Conservation (phyloP, 2,113 vertebrate genomes). For the Passer montanus region DNA sequence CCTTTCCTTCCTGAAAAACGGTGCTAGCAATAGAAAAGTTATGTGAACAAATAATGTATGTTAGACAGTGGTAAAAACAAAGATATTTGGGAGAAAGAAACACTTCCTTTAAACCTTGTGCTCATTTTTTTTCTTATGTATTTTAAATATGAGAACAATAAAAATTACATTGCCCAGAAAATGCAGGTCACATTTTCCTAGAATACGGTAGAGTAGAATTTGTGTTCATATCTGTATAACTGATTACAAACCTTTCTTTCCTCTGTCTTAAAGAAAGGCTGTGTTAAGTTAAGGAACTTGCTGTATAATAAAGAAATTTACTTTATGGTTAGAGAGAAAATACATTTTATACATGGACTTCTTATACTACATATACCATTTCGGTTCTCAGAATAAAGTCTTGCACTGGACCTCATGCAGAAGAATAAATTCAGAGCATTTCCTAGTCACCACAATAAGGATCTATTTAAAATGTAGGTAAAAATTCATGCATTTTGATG, state of each 20-base stretch:
- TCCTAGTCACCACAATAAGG: neutral
- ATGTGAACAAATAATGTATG: neutral
- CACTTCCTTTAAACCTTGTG: neutral
- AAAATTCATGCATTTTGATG: constrained; percentile 53
- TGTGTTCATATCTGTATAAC: neutral
- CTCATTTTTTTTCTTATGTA: neutral
- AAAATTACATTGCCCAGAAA: neutral
- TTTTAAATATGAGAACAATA: neutral
- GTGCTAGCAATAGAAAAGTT: neutral
- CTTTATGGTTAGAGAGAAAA: neutral
- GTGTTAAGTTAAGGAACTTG: neutral
- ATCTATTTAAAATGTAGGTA: constrained; percentile 36
- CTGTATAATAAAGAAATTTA: neutral
- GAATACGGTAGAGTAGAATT: neutral
- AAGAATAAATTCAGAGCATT: neutral
- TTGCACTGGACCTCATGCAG: neutral
- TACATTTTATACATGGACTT: neutral
- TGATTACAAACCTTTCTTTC: neutral
- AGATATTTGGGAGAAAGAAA: neutral
- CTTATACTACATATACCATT: neutral
- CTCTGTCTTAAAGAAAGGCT: neutral
- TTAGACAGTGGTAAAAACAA: neutral
- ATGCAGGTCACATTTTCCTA: neutral
- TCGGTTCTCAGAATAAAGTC: neutral
- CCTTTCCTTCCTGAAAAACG: neutral